Evolutionary conservation across 2,888 invertebrate genomes (phyloP).

Genomic region (Toxonevra muliebris): DNA sequence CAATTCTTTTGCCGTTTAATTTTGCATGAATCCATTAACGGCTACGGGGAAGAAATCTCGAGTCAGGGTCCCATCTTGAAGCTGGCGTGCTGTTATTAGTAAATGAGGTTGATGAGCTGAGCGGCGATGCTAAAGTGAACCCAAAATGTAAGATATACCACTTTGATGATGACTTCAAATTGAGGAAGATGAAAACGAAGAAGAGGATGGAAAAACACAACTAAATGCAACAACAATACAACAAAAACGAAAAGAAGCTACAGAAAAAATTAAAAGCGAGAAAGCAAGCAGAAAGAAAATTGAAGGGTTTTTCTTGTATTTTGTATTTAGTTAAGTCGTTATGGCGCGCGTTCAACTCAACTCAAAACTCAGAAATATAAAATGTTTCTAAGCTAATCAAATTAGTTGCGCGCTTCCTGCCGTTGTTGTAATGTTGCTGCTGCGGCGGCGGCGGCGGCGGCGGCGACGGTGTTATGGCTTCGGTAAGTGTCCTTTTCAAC

Average conservation of each 20-base stretch:
- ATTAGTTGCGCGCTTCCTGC: slow-evolving; percentile 47
- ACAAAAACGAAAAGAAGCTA: no score
- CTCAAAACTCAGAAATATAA: background rate
- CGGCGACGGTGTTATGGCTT: background rate
- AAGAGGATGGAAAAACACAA: no score
- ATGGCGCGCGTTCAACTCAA: background rate
- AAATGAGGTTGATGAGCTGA: no score
- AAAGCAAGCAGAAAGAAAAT: slow-evolving; percentile 11
- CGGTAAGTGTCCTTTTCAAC: slow-evolving; percentile 18
- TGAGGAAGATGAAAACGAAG: no score
- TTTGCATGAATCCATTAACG: slow-evolving; percentile 51
- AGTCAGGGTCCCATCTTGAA: slow-evolving; percentile 11
- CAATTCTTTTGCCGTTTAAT: slow-evolving; percentile 54
- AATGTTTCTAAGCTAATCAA: slow-evolving; percentile 48
- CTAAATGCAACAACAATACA: no score
- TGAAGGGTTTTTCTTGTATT: background rate
- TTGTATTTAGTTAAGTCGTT: background rate
- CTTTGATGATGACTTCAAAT: no score
- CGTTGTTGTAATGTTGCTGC: slow-evolving; percentile 6
- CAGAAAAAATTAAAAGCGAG: slow-evolving; percentile 15
- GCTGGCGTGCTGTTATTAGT: no score
- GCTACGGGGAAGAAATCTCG: background rate
- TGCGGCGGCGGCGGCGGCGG: background rate
- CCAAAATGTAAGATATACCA: no score
- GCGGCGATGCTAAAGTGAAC: no score